Evolutionary conservation across 1,140 invertebrate genomes (phyloP).

Genomic region (Anthonomus grandis): DNA sequence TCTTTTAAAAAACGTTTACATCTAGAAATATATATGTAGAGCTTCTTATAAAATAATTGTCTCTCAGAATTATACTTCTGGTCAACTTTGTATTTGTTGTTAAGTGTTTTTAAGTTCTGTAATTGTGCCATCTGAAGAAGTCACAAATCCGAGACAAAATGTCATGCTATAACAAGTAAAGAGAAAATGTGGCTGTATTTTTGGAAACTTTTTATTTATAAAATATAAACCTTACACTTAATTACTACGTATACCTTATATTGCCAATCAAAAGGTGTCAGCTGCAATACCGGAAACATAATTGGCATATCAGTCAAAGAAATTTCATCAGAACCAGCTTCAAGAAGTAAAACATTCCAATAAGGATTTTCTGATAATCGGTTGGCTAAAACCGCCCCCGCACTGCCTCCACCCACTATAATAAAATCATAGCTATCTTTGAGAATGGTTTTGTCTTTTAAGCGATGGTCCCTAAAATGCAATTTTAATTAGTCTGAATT

Average conservation of each 20-base stretch:
- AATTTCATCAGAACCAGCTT: constrained; percentile 77
- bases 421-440: constrained; percentile 68
- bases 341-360: constrained; percentile 73
- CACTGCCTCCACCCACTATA: constrained; percentile 78
- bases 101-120: too few relatives aligned
- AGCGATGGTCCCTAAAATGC: constrained; percentile 29
- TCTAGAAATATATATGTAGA: too few relatives aligned
- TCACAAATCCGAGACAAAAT: too few relatives aligned
- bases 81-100: too few relatives aligned
- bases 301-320: constrained; percentile 71
- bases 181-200: background rate
- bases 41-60: too few relatives aligned
- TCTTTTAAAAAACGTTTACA: too few relatives aligned
- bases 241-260: constrained; percentile 55
- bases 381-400: constrained; percentile 76
- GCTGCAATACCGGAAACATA: constrained; percentile 69
- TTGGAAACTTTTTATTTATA: too few relatives aligned
- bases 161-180: too few relatives aligned
- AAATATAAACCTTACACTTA: too few relatives aligned
- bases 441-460: constrained; percentile 54
- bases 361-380: constrained; percentile 66
- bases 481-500: too few relatives aligned
- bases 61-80: too few relatives aligned
- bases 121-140: too few relatives aligned
- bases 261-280: constrained; percentile 76